Evolutionary conservation across 2,797 vertebrate genomes (phyloP).

Genomic region (Phyllotis vaccarum): DNA sequence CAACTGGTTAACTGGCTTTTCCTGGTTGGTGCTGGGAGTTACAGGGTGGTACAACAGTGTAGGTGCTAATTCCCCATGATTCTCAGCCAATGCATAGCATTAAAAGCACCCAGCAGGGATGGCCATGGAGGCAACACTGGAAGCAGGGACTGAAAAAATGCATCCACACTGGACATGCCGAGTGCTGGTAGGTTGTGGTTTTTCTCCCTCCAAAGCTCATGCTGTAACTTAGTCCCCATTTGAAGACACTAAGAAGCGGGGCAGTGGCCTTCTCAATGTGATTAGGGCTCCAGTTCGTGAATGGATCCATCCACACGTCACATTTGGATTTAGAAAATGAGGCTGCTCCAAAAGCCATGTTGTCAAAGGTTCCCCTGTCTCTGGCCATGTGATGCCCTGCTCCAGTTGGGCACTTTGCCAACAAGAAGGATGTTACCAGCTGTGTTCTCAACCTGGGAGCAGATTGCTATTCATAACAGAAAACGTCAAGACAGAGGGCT

Average conservation of each 20-base stretch:
- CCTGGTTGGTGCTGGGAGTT: neutral
- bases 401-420: neutral
- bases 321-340: neutral
- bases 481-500: neutral
- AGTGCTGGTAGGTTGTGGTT: neutral
- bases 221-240: neutral
- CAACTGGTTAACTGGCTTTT: neutral
- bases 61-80: neutral
- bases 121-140: neutral
- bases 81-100: neutral
- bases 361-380: neutral
- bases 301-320: neutral
- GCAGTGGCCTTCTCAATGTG: neutral
- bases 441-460: neutral
- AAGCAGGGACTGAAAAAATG: fast-evolving
- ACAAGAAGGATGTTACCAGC: neutral
- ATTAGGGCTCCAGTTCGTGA: neutral
- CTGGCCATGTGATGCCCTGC: neutral
- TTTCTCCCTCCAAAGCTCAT: neutral
- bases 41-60: neutral
- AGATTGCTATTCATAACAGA: neutral
- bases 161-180: fast-evolving
- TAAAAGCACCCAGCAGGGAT: fast-evolving
- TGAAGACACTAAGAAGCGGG: neutral
- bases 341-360: neutral